These are phyloP conservation scores for Phalloptychus januarius DNA, from an alignment of 2,797 vertebrate species.

Conservation along the genomic window DNA sequence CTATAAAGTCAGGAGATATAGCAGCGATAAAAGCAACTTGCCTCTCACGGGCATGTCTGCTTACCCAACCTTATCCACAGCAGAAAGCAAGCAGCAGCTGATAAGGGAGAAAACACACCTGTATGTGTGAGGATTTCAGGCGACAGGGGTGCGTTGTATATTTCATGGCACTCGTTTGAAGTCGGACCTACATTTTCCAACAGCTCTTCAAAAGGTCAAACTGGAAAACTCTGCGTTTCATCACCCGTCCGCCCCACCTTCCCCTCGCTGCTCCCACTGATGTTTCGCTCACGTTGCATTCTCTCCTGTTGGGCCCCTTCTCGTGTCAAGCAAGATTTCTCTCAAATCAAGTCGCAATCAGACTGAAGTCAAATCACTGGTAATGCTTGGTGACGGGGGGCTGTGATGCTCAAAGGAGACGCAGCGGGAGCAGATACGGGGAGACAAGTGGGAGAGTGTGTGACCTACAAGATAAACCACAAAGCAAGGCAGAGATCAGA, in stretches of 20 bases:
- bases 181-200: slow-evolving; percentile 67
- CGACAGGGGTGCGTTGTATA: slow-evolving; percentile 64
- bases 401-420: slow-evolving; percentile 34
- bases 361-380: slow-evolving; percentile 35
- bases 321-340: slow-evolving; percentile 30
- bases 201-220: slow-evolving; percentile 73
- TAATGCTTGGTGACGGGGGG: slow-evolving; percentile 41
- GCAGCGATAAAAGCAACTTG: slow-evolving; percentile 19
- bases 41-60: slow-evolving; percentile 30
- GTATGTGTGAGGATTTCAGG: slow-evolving; percentile 43
- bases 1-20: slow-evolving; percentile 37
- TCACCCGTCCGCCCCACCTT: slow-evolving; percentile 38
- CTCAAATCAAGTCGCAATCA: slow-evolving; percentile 43
- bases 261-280: slow-evolving; percentile 41
- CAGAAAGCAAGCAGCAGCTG: slow-evolving; percentile 50
- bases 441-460: slow-evolving; percentile 14
- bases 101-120: slow-evolving; percentile 46
- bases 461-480: slow-evolving; percentile 40
- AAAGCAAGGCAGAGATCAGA: slow-evolving; percentile 51
- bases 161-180: slow-evolving; percentile 77
- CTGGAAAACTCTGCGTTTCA: slow-evolving; percentile 58
- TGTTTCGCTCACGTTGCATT: slow-evolving; percentile 57
- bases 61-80: slow-evolving; percentile 33
- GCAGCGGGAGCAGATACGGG: slow-evolving; percentile 9
- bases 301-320: slow-evolving; percentile 37